Percentiles rank a stretch among this genome's conserved stretches.
Evolutionary conservation across 1,140 invertebrate genomes (phyloP).

Genomic region (Anthonomus grandis): DNA sequence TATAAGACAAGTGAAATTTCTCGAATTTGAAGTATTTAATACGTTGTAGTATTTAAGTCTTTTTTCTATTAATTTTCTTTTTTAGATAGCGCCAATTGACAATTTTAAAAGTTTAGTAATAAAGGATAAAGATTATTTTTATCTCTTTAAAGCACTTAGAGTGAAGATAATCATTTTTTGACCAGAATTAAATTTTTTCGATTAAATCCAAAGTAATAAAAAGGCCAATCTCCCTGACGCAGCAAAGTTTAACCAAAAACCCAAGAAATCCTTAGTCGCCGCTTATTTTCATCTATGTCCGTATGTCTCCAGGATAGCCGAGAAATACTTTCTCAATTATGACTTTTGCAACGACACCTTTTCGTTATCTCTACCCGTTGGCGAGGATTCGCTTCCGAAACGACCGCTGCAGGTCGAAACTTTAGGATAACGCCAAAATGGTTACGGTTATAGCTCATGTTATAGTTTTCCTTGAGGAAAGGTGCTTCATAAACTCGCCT

Average conservation of each 20-base stretch:
- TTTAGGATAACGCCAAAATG: conserved; percentile 43
- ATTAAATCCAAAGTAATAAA: not conserved
- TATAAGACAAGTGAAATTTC: too few relatives aligned
- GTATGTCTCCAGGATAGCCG: conserved; percentile 39
- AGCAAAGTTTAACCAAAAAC: conserved; percentile 13
- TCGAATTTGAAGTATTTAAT: too few relatives aligned
- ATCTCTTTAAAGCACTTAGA: too few relatives aligned
- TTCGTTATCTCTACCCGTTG: conserved; percentile 47
- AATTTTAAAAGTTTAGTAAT: too few relatives aligned
- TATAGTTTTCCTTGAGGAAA: conserved; percentile 48
- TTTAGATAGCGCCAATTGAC: too few relatives aligned
- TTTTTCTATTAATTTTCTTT: too few relatives aligned
- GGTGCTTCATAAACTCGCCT: conserved; percentile 46
- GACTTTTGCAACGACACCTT: conserved; percentile 39
- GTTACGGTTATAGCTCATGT: conserved; percentile 47
- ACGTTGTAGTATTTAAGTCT: too few relatives aligned
- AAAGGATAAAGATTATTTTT: too few relatives aligned
- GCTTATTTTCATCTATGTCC: conserved; percentile 25
- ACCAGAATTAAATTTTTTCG: too few relatives aligned
- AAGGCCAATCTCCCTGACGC: conserved; percentile 1
- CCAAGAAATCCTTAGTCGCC: not conserved
- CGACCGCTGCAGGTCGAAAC: conserved; percentile 44
- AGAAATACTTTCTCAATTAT: conserved; percentile 29
- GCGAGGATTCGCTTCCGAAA: conserved; percentile 37
- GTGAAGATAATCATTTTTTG: too few relatives aligned